Evolutionary conservation across 2,797 vertebrate species (phyloP).

Genomic region (Sparidentex hasta): DNA sequence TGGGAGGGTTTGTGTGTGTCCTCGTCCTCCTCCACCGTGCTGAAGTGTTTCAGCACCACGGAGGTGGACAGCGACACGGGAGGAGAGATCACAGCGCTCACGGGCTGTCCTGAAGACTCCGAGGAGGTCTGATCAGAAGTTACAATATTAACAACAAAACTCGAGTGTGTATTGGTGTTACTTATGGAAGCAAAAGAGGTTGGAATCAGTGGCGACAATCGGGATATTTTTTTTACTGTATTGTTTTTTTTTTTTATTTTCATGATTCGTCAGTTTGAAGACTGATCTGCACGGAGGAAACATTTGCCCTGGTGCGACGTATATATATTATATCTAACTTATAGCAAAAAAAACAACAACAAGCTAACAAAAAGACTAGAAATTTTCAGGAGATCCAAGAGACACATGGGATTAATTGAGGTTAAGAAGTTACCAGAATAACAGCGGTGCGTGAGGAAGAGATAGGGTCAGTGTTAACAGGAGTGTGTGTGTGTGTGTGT

Average conservation of each 20-base stretch:
- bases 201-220: not conserved
- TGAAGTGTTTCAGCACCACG: slow-evolving; percentile 41
- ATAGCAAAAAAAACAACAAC: no score
- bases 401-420: not conserved
- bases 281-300: slow-evolving; percentile 10
- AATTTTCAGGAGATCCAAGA: not conserved
- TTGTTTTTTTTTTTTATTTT: no score
- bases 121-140: not conserved
- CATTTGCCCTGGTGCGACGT: not conserved
- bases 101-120: not conserved
- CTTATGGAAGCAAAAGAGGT: not conserved
- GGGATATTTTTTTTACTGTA: not conserved
- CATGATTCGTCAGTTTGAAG: not conserved
- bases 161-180: not conserved
- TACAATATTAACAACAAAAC: not conserved
- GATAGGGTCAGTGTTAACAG: slow-evolving; percentile 10
- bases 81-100: no score
- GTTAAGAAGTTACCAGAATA: not conserved
- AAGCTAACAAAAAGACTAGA: not conserved
- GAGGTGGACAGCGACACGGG: slow-evolving; percentile 36
- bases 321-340: not conserved
- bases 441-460: not conserved
- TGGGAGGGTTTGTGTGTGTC: not conserved
- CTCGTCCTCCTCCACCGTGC: slow-evolving; percentile 5
- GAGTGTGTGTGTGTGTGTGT: not conserved